Evolutionary conservation across 1,140 invertebrate species (phyloP), one percentile per base, ranked within the genome.

Genomic region (Ganaspis sp.): DNA sequence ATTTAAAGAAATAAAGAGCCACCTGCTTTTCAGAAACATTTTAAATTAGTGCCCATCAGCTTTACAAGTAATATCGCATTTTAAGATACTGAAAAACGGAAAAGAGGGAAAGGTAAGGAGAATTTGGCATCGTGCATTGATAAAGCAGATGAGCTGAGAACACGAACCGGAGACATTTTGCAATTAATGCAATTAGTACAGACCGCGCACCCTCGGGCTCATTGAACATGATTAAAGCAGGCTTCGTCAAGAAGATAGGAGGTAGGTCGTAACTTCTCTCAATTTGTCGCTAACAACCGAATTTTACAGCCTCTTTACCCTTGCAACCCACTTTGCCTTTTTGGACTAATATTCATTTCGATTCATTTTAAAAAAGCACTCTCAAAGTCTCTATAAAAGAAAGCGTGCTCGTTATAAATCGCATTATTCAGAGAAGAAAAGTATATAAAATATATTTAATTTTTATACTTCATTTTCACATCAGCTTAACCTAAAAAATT

Each of bases 181-280:
- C 79, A 84, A 83, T 84, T 83, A 83, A 84, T 81, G 78, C 78
- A 84, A 84, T 82, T 82, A 80, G 70, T 34, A 73, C 34, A 21
- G 19, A 53, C 34, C 58, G 54, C 29, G 75, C 19, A 45, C 73
- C 72, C 79, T 75, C 49, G 23, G 74, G 75, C 75, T 81, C 79
- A 83, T 82, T 64, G 58, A 64, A 21, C 3, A 64, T 64, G 58
- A 64, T 64, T 82, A 80, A 82, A 81, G 79, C 78, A 75, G 79
- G 77, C 81, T 82, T 84, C 78, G 75, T 84, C 82, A 81, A 72
- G 73, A 58, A 72, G 53, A 17, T 37, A 29, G 70, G 34, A 26
- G 75, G 19, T 21, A 26, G 40, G 58, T 49, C n/a, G 42, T 64
- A 69, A 38, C 34, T 77, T 76, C 72, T 81, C 77, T 71, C 71